phyloP scores from a whole-genome alignment of 2,888 invertebrate genomes.

The Calephelis perditalis region DNA sequence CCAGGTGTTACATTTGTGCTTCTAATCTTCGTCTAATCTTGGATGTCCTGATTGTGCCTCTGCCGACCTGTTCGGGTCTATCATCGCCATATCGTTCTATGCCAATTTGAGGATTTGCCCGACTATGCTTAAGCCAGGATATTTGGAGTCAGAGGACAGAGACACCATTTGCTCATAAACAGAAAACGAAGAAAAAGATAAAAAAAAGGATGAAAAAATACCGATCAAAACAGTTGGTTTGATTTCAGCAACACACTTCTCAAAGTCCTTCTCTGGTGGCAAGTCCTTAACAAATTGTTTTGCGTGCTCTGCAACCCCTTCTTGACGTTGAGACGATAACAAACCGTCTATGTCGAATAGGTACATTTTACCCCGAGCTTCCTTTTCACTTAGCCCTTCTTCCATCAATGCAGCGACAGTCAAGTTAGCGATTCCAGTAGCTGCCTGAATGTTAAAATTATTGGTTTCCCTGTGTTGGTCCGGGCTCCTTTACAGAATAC shows the following conservation, averaged over 20 bases:
- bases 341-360: constrained; percentile 97
- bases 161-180: too few relatives aligned
- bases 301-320: constrained; percentile 84
- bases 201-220: constrained; percentile 42
- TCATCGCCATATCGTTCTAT: too few relatives aligned
- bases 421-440: constrained; percentile 94
- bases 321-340: constrained; percentile 82
- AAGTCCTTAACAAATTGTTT: constrained; percentile 86
- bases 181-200: too few relatives aligned
- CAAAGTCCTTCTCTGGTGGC: constrained; percentile 86
- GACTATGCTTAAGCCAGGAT: too few relatives aligned
- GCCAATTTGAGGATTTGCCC: too few relatives aligned
- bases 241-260: constrained; percentile 87
- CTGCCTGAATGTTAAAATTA: constrained; percentile 79
- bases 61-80: too few relatives aligned
- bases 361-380: constrained; percentile 93
- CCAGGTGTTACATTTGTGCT: too few relatives aligned
- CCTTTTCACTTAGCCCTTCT: constrained; percentile 77
- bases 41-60: too few relatives aligned
- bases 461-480: too few relatives aligned
- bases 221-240: constrained; percentile 94
- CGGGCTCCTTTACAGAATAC: too few relatives aligned
- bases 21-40: too few relatives aligned
- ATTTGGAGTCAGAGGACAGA: too few relatives aligned
- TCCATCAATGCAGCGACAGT: constrained; percentile 93